Evolutionary conservation across 2,888 invertebrate genomes (phyloP).

Genomic region (Drosophila longiperda): DNA sequence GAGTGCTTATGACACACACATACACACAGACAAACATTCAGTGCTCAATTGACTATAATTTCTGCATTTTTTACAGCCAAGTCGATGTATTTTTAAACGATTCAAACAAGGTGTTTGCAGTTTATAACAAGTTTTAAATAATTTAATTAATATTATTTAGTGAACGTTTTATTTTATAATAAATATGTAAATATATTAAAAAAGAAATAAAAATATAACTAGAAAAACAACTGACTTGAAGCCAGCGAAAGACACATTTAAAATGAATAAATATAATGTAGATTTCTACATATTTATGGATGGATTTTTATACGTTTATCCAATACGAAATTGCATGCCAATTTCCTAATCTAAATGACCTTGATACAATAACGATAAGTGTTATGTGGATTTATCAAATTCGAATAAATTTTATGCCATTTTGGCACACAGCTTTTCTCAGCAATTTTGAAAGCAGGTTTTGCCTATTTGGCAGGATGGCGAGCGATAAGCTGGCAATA

Average conservation of each 20-base stretch:
- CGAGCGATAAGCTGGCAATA: conserved; percentile 33
- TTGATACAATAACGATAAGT: conserved; percentile 7
- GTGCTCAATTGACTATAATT: conserved; percentile 63
- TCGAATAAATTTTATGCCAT: conserved; percentile 1
- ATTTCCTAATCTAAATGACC: conserved; percentile 13
- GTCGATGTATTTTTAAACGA: not conserved
- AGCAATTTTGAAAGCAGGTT: not conserved
- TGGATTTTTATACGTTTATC: not conserved
- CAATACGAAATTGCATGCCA: conserved; percentile 4
- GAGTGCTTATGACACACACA: conserved; percentile 15
- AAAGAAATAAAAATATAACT: not conserved
- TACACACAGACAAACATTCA: conserved; percentile 21
- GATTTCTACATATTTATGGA: not conserved
- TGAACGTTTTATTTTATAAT: not conserved
- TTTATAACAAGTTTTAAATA: not conserved
- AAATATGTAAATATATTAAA: not conserved
- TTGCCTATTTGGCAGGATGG: conserved; percentile 9
- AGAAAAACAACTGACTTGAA: too few species aligned
- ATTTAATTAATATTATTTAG: not conserved
- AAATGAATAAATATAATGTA: not conserved
- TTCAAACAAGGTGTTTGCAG: not conserved
- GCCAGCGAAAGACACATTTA: not conserved
- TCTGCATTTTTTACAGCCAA: conserved; percentile 46
- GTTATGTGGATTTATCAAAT: not conserved
- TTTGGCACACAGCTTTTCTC: conserved; percentile 31